Evolutionary conservation across 1,140 invertebrate genomes (phyloP).

Genomic region (Caenorhabditis inopinata): DNA sequence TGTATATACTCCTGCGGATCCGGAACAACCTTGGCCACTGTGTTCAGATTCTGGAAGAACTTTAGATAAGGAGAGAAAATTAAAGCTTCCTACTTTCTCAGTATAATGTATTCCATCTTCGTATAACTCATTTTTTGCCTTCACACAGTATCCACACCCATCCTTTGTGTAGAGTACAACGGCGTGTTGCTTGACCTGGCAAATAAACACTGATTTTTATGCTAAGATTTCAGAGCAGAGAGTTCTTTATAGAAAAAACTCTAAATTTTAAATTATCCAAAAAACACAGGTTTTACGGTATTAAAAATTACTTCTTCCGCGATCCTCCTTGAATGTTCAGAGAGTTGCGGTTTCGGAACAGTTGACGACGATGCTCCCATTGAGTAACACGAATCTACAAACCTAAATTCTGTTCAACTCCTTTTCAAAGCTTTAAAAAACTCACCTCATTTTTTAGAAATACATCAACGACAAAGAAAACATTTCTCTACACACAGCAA

Average conservation of each 20-base stretch:
- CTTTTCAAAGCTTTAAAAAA: too few relatives aligned
- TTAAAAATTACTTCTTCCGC: not conserved
- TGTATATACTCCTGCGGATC: conserved; percentile 44
- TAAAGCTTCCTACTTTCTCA: conserved; percentile 4
- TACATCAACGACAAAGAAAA: too few relatives aligned
- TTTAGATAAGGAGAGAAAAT: not conserved
- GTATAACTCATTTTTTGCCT: conserved; percentile 38
- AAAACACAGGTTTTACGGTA: not conserved
- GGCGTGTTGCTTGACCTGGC: conserved; percentile 38
- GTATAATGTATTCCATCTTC: conserved; percentile 44
- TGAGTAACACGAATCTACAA: too few relatives aligned
- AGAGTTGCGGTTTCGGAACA: not conserved
- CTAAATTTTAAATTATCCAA: not conserved
- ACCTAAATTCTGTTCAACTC: too few relatives aligned
- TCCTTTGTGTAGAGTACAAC: conserved; percentile 49
- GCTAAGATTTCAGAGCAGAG: too few relatives aligned
- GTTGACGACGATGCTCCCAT: conserved; percentile 20
- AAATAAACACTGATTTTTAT: conserved; percentile 4
- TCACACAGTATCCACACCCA: conserved; percentile 43
- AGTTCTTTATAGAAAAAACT: too few relatives aligned
- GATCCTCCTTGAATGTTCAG: not conserved
- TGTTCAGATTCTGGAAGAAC: conserved; percentile 36
- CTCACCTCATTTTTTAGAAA: too few relatives aligned
- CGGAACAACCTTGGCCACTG: conserved; percentile 29
- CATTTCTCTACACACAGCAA: too few relatives aligned